These are phyloP conservation scores for Abscondita cerata DNA, from an alignment of 2,888 invertebrate genomes.

Conservation along the genomic window DNA sequence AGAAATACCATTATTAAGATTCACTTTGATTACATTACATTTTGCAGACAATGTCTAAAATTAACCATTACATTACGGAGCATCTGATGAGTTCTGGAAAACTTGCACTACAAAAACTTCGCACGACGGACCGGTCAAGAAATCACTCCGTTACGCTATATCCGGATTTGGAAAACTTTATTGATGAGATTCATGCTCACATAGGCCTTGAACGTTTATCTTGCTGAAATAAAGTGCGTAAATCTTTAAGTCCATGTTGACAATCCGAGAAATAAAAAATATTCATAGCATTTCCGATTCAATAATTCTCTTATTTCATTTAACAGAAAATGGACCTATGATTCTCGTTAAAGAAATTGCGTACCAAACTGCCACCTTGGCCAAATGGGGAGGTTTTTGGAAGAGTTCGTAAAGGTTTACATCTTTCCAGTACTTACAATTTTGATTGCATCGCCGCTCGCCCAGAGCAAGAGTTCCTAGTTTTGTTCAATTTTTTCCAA, in stretches of 20 bases:
- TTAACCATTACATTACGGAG: background rate
- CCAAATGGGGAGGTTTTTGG: background rate
- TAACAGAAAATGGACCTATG: background rate
- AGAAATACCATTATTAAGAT: background rate
- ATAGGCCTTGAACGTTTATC: background rate
- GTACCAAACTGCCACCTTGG: background rate
- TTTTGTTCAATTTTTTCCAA: no score
- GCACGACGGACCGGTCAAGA: background rate
- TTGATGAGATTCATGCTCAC: slow-evolving; percentile 1
- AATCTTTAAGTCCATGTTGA: background rate
- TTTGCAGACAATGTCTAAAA: background rate
- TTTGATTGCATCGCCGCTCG: no score
- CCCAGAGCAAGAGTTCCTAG: no score
- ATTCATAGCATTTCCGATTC: no score
- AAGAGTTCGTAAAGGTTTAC: background rate
- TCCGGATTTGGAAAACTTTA: background rate
- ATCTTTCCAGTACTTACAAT: background rate
- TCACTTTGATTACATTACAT: background rate
- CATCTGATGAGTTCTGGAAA: background rate
- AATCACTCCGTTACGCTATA: background rate
- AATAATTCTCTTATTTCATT: background rate
- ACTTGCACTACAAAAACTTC: background rate
- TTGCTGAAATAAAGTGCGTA: background rate
- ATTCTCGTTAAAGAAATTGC: background rate
- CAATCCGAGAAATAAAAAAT: background rate